Base-by-base conservation (phyloP, 2,888 invertebrate species). In the Pristionchus arcanus region DNA sequence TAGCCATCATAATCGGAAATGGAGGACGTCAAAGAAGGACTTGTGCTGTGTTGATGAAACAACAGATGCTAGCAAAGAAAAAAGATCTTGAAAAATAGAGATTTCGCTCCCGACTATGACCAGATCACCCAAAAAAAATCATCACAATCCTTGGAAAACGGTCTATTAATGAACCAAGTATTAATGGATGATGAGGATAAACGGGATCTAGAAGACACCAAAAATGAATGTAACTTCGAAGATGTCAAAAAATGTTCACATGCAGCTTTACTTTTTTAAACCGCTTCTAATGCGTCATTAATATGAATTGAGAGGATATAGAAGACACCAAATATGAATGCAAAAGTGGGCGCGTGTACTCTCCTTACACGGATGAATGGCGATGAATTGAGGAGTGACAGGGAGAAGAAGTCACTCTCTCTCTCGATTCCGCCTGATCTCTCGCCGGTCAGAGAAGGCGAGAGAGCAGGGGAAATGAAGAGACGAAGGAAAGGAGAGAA, bases 301-400 rank as follows among this genome's bases (percentile, higher is more conserved):
- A 63, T 21, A 21, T 25, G 7, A 63, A 63, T 25, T 63, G 63
- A 25, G n/a, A 19, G 9, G n/a, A 68, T 31, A 7, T 4, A n/a
- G 68, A 28, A 28, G 68, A 37, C 25, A 28, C 74, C 37, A 74
- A 74, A 74, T 74, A 74, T 74, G 74, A 74, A 74, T 74, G 42
- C 42, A 49, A 49, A 49, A 49, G 42, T 49, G 37, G 74, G 37
- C 63, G 28, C 49, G 49, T 49, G 34, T 11, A 16, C 77, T 77
- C 37, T 21, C 77, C 77, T 77, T 63, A n/a, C 68, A 74, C 49
- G 81, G 81, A 81, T 81, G 81, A 11, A 28, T 81, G 81, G 81
- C 42, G 81, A 81, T 81, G 81, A 81, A 81, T 81, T 81, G 81
- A 42, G 7, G 42, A 81, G 42, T 74, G 74, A 74, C 74, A 71